These are phyloP conservation scores for Invenusta paracnida DNA, from an alignment of 2,888 invertebrate species.

Conservation along the genomic window DNA sequence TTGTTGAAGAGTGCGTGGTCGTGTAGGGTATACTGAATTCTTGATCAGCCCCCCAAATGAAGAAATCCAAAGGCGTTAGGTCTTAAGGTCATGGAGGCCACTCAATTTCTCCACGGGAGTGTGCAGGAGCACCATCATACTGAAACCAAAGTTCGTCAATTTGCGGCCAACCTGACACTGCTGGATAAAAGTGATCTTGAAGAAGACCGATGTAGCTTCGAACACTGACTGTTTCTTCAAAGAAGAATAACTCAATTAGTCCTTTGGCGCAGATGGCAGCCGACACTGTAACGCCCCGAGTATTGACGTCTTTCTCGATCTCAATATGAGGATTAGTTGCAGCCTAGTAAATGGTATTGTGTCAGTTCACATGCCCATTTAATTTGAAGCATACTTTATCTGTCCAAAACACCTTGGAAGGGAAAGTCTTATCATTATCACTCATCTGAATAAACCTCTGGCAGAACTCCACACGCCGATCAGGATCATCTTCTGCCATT, in stretches of 20 bases:
- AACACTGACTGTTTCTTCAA: constrained; percentile 20
- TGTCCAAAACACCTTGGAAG: background rate
- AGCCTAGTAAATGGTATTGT: background rate
- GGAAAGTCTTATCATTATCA: constrained; percentile 1
- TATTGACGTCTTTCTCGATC: background rate
- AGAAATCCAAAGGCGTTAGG: background rate
- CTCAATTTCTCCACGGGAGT: constrained; percentile 29
- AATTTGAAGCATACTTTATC: constrained; percentile 7
- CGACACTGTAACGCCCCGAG: background rate
- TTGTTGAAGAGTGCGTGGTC: background rate
- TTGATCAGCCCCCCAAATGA: background rate
- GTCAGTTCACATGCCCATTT: background rate
- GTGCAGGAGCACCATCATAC: background rate
- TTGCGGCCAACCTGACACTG: background rate
- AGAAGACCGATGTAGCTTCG: background rate
- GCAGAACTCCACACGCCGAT: background rate
- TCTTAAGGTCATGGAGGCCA: background rate
- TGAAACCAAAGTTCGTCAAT: background rate
- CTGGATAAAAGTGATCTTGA: constrained; percentile 23
- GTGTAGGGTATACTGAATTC: background rate
- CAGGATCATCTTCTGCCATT: constrained; percentile 23
- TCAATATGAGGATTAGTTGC: constrained; percentile 10
- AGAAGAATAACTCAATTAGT: background rate
- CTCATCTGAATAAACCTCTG: background rate
- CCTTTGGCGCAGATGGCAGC: background rate